Evolutionary conservation across 64 coral and sea anemone genomes (phyloP), one percentile per base, ranked within the genome.

Genomic region (Stichodactyla helianthus): DNA sequence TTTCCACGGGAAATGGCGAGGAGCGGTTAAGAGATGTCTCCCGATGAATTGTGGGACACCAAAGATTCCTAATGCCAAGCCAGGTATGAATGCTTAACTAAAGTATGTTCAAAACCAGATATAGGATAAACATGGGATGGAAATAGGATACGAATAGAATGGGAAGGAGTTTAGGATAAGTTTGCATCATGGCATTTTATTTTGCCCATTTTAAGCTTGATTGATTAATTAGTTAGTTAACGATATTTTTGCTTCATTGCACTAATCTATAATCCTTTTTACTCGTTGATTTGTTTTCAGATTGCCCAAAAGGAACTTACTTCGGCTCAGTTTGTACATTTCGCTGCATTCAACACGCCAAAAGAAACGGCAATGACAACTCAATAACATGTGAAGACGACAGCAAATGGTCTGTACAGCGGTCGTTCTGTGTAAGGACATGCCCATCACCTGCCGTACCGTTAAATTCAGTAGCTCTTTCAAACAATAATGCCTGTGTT

Each of bases 301-400:
- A 95, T 58, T 99, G 97, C 56, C 85, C 70, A n/a, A 78, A 93
- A 14, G 97, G 97, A 7, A 87, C 84, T 7, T 86, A 83, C 70
- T 99, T 95, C 60, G 93, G 93, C 14, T 87, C 89, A 63, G 92
- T 82, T 86, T 99, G 97, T 55, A 57, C 82, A 7, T 88, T 95
- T 82, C 86, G 51, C 16, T 99, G 97, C 54, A 77, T 58, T 7
- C 52, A 85, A 10, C 28, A 82, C 5, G 91, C 93, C 50, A 95
- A 99, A 88, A 87, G 87, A 71, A 86, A 31, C 1, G 89, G 88
- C 16, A 74, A 71, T 0, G 93, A 92, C 50, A 89, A 65, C 6
- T 58, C 80, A 5, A 89, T 98, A 14, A 94, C 91, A 8, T 99
- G 97, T 22, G 97, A 99, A 56, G 97, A 92, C 19, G 97, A 99